A percentile compares a stretch with the other conserved stretches of the same genome.
These are phyloP conservation scores for Aurelia aurita complex sp. Pacific DNA, from an alignment of 30 jellyfish, hydroid and myxozoan genomes.

Conservation along the genomic window DNA sequence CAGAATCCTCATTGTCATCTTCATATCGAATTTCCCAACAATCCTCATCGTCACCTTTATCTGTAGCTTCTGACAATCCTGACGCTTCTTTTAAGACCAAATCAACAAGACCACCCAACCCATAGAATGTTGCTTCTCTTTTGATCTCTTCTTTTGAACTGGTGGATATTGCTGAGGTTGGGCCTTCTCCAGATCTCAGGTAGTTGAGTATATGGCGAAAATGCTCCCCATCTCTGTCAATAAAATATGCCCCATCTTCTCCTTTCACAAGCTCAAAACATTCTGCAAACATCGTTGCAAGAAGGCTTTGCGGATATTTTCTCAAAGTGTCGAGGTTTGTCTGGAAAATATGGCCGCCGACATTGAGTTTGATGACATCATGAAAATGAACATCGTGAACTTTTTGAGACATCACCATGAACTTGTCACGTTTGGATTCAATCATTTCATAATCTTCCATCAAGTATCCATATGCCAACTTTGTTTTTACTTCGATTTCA, in stretches of 20 bases:
- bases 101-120: background rate
- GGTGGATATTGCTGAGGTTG: background rate
- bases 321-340: slow-evolving; percentile 32
- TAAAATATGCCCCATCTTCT: slow-evolving; percentile 10
- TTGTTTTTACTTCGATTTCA: too few relatives aligned
- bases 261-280: slow-evolving; percentile 7
- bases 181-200: slow-evolving; percentile 48
- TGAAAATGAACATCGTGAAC: too few relatives aligned
- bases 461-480: too few relatives aligned
- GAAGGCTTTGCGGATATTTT: slow-evolving; percentile 23
- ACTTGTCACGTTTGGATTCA: too few relatives aligned
- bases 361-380: slow-evolving; percentile 20
- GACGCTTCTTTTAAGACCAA: too few relatives aligned
- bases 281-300: slow-evolving; percentile 47
- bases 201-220: slow-evolving; percentile 44
- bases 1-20: too few relatives aligned
- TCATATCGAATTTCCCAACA: too few relatives aligned
- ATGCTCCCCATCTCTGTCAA: slow-evolving; percentile 47
- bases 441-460: too few relatives aligned
- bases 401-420: too few relatives aligned
- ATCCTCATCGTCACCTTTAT: too few relatives aligned
- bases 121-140: slow-evolving; percentile 45
- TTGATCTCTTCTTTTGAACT: slow-evolving; percentile 7
- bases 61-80: too few relatives aligned
- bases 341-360: slow-evolving; percentile 42